Evolutionary conservation across 2,888 invertebrate species (phyloP), one percentile per base, ranked within the genome.

Genomic region (Uropetala carovei): DNA sequence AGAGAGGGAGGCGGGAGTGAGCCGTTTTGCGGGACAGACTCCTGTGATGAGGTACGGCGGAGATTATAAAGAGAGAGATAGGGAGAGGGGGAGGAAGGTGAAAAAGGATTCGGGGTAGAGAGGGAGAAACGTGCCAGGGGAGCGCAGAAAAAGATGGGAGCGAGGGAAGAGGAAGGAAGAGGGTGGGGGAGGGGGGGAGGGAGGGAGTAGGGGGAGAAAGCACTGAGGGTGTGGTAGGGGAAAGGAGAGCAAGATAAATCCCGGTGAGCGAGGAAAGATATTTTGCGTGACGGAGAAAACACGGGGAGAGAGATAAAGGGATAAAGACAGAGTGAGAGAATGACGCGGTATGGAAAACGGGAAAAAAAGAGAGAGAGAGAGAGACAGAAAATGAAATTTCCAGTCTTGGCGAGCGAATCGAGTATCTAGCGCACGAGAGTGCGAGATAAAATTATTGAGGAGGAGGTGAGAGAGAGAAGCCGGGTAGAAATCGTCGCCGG

Each of bases 81-180:
- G 57, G 18, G 84, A 27, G 22, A 0, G 27, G 27, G 27, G 58
- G 57, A 57, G 22, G 57, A 57, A 18, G 18, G 57, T 8, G 57
- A 16, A 68, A 18, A 68, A 5, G 68, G 86, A 59, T 58, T 56
- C 57, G 86, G n/a, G 86, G 86, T 57, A 59, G 58, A 89, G 58
- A n/a, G 59, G 58, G n/a, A n/a, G n/a, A n/a, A n/a, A 43, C 43
- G 3, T 43, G 5, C 43, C 43, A 43, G 43, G 43, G 43, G 43
- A 5, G 43, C 43, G 43, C 43, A 43, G 43, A 43, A 43, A 43
- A 43, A 43, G 43, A 43, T 43, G 43, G 43, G 43, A 1, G 43
- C 5, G 1, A 43, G 43, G 43, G 43, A 43, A 43, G 43, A 43
- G 5, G 43, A 43, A 5, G 9, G 30, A 5, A 9, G 30, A 5